These are phyloP conservation scores for Coracias cyanogaster DNA, from an alignment of 2,797 vertebrate species.

Conservation along the genomic window DNA sequence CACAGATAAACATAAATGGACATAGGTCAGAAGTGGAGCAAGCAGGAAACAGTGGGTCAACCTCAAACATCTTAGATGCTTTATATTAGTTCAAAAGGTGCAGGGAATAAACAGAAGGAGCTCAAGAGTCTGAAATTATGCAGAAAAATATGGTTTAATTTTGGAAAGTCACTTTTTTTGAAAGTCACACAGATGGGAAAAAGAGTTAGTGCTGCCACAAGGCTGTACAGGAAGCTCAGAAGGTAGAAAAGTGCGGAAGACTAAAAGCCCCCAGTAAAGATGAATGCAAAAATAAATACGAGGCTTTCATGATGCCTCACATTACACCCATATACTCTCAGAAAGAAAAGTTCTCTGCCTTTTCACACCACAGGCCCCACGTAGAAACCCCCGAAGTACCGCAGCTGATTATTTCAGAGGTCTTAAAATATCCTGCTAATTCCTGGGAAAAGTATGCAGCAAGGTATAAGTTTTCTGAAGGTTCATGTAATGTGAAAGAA, in stretches of 20 bases:
- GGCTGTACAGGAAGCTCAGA: not conserved
- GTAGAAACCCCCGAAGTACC: not conserved
- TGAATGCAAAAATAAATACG: not conserved
- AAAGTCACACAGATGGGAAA: constrained; percentile 10
- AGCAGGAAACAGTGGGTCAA: not conserved
- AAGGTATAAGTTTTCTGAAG: not conserved
- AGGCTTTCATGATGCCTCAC: not conserved
- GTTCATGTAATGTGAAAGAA: not conserved
- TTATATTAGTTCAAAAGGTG: not conserved
- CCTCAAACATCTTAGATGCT: not conserved
- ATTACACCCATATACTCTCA: not conserved
- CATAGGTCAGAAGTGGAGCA: not conserved
- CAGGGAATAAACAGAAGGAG: not conserved
- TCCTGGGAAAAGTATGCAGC: not conserved
- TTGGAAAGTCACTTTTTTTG: not conserved
- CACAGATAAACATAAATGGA: not conserved
- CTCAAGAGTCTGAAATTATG: fast-evolving
- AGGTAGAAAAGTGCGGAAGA: not conserved
- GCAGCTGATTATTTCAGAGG: not conserved
- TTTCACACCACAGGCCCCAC: not conserved
- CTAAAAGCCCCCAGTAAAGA: not conserved
- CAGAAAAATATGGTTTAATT: not conserved
- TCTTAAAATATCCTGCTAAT: not conserved
- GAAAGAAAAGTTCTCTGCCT: not conserved
- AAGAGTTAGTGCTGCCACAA: not conserved